Base-by-base conservation (phyloP, 92 coral and sea anemone genomes). In the Meandrina meandrites region DNA sequence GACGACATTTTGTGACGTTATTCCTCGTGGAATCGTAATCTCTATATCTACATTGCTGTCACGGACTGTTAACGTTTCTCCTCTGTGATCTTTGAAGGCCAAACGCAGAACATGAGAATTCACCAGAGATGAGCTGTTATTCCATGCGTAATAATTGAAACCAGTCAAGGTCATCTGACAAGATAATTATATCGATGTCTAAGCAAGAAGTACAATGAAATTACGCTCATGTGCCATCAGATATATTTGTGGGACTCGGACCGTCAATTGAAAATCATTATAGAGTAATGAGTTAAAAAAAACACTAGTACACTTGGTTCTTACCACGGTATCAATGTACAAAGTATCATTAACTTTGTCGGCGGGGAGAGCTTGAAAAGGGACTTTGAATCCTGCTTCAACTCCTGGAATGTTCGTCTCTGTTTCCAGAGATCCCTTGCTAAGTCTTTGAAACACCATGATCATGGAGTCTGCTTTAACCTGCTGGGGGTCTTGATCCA, bases 141-240 rank as follows among this genome's bases (percentile, higher is more conserved):
- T 92, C 97, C 95, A 94, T 6, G 97, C 84, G 48, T 87, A 90
- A 2, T 94, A 94, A 54, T 90, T 94, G 74, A 92, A 94, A 15
- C 24, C 4, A 22, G 87, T 90, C 16, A 60, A 36, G 15, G 90
- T 74, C 86, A 94, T 75, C 97, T 94, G 73, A n/a, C 8, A 5
- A 21, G 62, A 16, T 35, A 70, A 50, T 70, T 11, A 27, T 70
- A 10, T 68, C 16, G 9, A 11, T 68, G 19, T 1, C 28, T 15
- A 11, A 1, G 60, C 60, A 54, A 18, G 14, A 54, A 11, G 11
- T 54, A 11, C 14, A 12, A 0, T 54, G 14, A 18, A 54, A 11
- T 0, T 18, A 18, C 14, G 60, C 60, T 54, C 60, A 54, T 0
- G 18, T 12, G 60, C 18, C 14, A 0, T 54, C 0, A 0, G 18